phyloP scores from a whole-genome alignment of 2,888 invertebrate genomes.

The Elaeidobius kamerunicus region DNA sequence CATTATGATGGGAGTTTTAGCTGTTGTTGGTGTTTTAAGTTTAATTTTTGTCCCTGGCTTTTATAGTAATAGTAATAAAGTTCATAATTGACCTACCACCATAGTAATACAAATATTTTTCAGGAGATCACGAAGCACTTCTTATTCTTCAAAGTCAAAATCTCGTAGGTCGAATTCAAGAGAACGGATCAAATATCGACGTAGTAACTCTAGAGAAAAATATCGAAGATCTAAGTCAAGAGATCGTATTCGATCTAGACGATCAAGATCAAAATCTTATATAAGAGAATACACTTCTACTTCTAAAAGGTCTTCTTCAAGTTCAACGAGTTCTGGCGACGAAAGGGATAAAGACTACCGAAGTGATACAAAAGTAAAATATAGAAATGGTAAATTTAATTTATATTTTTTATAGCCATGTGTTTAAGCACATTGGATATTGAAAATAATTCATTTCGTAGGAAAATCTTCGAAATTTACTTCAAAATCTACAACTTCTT shows the following conservation, averaged over 20 bases:
- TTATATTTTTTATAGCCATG: too few species aligned
- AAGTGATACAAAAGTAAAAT: too few species aligned
- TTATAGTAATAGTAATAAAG: too few species aligned
- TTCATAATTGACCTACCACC: too few species aligned
- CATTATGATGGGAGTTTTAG: too few species aligned
- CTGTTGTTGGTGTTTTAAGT: too few species aligned
- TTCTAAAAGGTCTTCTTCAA: constrained; percentile 32
- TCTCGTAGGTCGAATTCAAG: constrained; percentile 37
- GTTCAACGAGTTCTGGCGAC: constrained; percentile 33
- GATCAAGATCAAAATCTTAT: constrained; percentile 46
- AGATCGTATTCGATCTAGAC: constrained; percentile 37
- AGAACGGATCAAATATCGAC: constrained; percentile 35
- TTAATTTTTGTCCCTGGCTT: too few species aligned
- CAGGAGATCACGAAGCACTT: constrained; percentile 42
- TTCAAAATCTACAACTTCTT: constrained; percentile 10
- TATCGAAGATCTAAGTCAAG: constrained; percentile 32
- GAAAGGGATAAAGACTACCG: constrained; percentile 26
- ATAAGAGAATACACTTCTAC: constrained; percentile 45
- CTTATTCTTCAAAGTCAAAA: constrained; percentile 39
- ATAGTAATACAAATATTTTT: too few species aligned
- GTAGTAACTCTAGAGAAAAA: constrained; percentile 24
- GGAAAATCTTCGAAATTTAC: constrained; percentile 3
- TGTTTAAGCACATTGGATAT: too few species aligned
- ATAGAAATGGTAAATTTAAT: too few species aligned
- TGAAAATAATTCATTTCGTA: too few species aligned